Conservation (phyloP, 2,113 vertebrate species). For the Elaphurus davidianus region DNA sequence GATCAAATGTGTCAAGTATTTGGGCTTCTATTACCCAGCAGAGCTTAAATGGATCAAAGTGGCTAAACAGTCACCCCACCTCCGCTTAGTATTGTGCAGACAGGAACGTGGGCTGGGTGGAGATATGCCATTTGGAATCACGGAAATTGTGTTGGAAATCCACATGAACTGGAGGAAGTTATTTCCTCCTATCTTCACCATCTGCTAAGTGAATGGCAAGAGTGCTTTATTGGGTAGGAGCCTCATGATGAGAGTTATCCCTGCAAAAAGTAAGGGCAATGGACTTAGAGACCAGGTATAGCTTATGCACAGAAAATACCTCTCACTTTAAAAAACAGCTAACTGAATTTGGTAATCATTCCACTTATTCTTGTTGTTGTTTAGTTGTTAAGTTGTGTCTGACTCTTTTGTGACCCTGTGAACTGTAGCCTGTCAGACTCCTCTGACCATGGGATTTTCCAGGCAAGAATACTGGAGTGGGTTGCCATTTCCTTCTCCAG, state of each 20-base stretch:
- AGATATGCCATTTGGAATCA: neutral
- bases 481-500: neutral
- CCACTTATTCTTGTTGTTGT: neutral
- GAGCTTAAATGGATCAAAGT: neutral
- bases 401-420: neutral
- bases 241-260: neutral
- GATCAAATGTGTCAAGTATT: neutral
- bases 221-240: neutral
- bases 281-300: neutral
- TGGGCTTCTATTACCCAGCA: neutral
- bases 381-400: neutral
- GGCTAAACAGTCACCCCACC: neutral
- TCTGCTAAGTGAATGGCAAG: neutral
- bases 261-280: neutral
- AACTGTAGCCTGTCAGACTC: neutral
- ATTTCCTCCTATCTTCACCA: neutral
- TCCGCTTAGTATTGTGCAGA: neutral
- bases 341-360: neutral
- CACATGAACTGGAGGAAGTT: neutral
- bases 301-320: neutral
- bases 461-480: neutral
- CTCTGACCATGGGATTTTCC: neutral
- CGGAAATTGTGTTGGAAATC: neutral
- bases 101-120: neutral
- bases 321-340: neutral